These are phyloP conservation scores for Chiridota heheva DNA, from an alignment of 35 echinoderm and acorn worm species.

Conservation along the genomic window DNA sequence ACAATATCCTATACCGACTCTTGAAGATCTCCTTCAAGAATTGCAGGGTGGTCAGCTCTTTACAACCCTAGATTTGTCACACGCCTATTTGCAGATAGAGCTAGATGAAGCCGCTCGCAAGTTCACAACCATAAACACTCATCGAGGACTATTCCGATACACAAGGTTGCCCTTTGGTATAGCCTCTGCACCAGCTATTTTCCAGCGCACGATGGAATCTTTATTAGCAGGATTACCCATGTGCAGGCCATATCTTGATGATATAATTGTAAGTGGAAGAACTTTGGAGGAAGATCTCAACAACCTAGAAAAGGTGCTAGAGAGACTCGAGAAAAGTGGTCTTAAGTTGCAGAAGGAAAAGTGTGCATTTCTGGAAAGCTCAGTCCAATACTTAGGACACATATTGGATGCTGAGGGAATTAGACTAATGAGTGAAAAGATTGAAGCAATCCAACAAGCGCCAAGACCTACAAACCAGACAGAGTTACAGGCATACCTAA, in stretches of 20 bases:
- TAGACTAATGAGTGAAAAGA: conserved; percentile 3
- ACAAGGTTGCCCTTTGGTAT: conserved; percentile 49
- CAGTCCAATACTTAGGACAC: conserved; percentile 48
- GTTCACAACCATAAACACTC: conserved; percentile 45
- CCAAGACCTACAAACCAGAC: conserved; percentile 33
- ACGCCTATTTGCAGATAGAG: conserved; percentile 51
- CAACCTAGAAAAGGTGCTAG: background rate
- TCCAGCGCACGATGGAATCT: conserved; percentile 39
- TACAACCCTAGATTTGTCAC: conserved; percentile 33
- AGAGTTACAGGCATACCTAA: conserved; percentile 40
- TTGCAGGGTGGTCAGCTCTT: conserved; percentile 33
- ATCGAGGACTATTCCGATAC: conserved; percentile 33
- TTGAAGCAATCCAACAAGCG: conserved; percentile 28
- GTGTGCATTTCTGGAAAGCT: conserved; percentile 31
- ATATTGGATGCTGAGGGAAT: conserved; percentile 33
- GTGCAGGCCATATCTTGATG: conserved; percentile 24
- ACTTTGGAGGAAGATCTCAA: conserved; percentile 7
- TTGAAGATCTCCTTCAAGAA: conserved; percentile 46
- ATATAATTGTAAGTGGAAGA: conserved; percentile 39
- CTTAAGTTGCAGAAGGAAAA: conserved; percentile 37
- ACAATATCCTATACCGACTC: conserved; percentile 50
- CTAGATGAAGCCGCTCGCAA: conserved; percentile 21
- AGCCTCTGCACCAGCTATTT: conserved; percentile 16
- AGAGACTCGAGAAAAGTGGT: background rate
- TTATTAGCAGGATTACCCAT: conserved; percentile 26